Evolutionary conservation across 1,140 invertebrate genomes (phyloP).

Genomic region (Stegodyphus mimosarum): DNA sequence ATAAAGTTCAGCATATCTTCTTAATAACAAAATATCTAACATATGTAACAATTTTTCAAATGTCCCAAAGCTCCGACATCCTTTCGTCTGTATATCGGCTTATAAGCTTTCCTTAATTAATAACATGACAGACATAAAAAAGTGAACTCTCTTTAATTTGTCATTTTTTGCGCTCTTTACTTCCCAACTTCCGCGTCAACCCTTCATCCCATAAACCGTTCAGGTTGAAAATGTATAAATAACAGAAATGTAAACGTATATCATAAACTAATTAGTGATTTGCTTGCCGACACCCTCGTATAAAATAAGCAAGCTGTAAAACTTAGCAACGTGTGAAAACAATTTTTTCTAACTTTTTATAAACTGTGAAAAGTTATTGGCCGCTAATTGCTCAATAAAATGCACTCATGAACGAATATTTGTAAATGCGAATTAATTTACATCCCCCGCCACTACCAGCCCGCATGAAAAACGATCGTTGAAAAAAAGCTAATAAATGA

Average conservation of each 20-base stretch:
- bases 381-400: conserved; percentile 54
- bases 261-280: conserved; percentile 38
- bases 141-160: too few relatives aligned
- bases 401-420: conserved; percentile 44
- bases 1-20: not conserved
- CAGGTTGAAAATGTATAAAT: conserved; percentile 27
- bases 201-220: too few relatives aligned
- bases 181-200: not conserved
- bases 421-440: conserved; percentile 56
- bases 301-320: conserved; percentile 15
- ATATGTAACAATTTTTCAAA: too few relatives aligned
- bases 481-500: conserved; percentile 48
- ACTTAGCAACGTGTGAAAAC: not conserved
- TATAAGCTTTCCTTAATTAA: too few relatives aligned
- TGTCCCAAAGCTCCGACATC: too few relatives aligned
- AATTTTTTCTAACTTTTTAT: conserved; percentile 26
- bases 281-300: not conserved
- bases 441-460: not conserved
- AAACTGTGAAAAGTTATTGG: conserved; percentile 36
- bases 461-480: conserved; percentile 20
- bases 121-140: too few relatives aligned
- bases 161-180: not conserved
- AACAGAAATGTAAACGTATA: conserved; percentile 35
- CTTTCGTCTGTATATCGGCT: too few relatives aligned
- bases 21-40: too few relatives aligned